Percentiles rank a stretch among this genome's conserved stretches.
Conservation (phyloP, 1,140 invertebrate species). For the Papilio glaucus region DNA sequence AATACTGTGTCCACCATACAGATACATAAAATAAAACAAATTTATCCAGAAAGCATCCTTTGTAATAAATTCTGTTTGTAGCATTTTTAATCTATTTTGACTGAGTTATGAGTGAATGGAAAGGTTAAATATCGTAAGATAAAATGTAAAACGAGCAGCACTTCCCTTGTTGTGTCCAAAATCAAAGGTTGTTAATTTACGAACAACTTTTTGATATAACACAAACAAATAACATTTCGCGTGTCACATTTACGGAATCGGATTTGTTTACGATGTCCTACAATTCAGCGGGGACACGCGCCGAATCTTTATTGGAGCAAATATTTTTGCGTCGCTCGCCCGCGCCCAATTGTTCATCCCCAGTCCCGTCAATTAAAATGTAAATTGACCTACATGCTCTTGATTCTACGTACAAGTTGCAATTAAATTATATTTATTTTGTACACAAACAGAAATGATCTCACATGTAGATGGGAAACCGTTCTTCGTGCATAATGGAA, state of each 20-base stretch:
- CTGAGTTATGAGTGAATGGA: background rate
- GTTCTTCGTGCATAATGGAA: too few species aligned
- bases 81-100: background rate
- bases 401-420: background rate
- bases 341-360: background rate
- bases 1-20: too few species aligned
- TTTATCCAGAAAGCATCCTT: too few species aligned
- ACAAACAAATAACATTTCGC: slow-evolving; percentile 23
- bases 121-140: background rate
- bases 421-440: background rate
- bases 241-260: slow-evolving; percentile 13
- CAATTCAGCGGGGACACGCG: slow-evolving; percentile 15
- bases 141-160: background rate
- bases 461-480: too few species aligned
- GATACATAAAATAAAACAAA: too few species aligned
- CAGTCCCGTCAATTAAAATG: slow-evolving; percentile 15
- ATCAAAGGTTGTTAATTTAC: slow-evolving; percentile 12
- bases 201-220: slow-evolving; percentile 3
- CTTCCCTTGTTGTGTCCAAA: background rate
- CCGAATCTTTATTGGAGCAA: background rate
- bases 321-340: slow-evolving; percentile 1
- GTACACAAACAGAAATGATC: background rate
- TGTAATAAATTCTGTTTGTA: background rate
- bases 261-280: slow-evolving; percentile 25
- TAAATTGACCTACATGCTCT: slow-evolving; percentile 8